Percentiles rank a stretch among this genome's conserved stretches.
Evolutionary conservation across 2,113 vertebrate genomes (phyloP).

Genomic region (Chionomys nivalis): DNA sequence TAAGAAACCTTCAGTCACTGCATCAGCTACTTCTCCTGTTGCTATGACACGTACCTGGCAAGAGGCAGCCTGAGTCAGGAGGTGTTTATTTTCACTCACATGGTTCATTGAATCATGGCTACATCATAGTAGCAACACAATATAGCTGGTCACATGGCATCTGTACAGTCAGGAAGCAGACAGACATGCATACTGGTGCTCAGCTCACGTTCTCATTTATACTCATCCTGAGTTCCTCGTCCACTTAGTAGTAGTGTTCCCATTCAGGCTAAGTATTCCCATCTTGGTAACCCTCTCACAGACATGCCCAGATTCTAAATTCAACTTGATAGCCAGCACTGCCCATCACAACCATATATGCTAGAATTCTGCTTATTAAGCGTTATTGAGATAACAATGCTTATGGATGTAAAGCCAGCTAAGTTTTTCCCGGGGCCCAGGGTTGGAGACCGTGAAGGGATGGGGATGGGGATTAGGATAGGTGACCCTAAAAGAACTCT

Average conservation of each 20-base stretch:
- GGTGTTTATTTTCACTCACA: background rate
- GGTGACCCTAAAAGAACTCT: background rate
- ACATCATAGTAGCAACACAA: background rate
- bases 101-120: background rate
- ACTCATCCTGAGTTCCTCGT: no score
- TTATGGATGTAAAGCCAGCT: background rate
- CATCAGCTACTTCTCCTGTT: background rate
- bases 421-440: background rate
- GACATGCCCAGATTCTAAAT: background rate
- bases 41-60: background rate
- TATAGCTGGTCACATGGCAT: background rate
- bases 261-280: background rate
- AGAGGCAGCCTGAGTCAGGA: background rate
- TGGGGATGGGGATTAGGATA: background rate
- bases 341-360: background rate
- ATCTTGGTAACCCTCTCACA: no score
- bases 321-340: background rate
- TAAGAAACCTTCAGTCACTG: background rate
- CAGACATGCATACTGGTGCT: background rate
- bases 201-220: no score
- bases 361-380: background rate
- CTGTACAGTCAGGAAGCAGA: background rate
- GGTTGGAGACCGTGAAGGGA: background rate
- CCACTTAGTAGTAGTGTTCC: background rate
- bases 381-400: background rate